Conservation (phyloP, 2,888 invertebrate species). For the Glyphotaelius pellucidus region DNA sequence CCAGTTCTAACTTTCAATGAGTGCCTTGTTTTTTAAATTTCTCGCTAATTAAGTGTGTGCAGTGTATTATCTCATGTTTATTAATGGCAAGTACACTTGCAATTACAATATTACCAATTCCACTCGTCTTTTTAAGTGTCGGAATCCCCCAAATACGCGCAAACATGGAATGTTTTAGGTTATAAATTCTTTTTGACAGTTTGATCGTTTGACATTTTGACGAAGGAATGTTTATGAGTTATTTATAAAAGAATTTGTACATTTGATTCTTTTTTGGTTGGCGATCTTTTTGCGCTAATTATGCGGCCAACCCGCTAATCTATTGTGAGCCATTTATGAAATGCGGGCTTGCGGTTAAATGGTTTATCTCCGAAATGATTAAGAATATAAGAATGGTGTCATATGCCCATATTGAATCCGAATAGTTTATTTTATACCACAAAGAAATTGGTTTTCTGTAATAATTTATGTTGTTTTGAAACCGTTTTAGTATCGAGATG, state of each 20-base stretch:
- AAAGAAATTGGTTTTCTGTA: not conserved
- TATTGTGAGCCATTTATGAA: not conserved
- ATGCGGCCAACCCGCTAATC: not conserved
- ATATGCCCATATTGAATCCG: slow-evolving; percentile 33
- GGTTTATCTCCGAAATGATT: not conserved
- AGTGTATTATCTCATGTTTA: slow-evolving; percentile 38
- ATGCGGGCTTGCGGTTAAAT: slow-evolving; percentile 28
- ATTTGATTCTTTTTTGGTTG: not conserved
- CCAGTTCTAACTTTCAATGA: not conserved
- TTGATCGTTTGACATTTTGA: slow-evolving; percentile 55
- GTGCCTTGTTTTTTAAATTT: slow-evolving; percentile 35
- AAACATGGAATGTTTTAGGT: slow-evolving; percentile 44
- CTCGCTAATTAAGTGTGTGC: not conserved
- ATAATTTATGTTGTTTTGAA: not conserved
- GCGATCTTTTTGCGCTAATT: not conserved
- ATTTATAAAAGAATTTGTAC: slow-evolving; percentile 20
- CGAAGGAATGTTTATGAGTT: slow-evolving; percentile 51
- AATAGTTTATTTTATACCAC: not conserved
- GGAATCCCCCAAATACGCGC: not conserved
- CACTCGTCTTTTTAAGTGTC: not conserved
- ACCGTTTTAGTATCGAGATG: not conserved
- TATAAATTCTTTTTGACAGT: slow-evolving; percentile 59
- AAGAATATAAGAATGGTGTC: slow-evolving; percentile 31
- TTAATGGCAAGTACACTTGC: slow-evolving; percentile 46
- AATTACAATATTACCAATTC: not conserved